Base-by-base conservation (phyloP, 1,140 invertebrate species). In the Drosophila punjabiensis region DNA sequence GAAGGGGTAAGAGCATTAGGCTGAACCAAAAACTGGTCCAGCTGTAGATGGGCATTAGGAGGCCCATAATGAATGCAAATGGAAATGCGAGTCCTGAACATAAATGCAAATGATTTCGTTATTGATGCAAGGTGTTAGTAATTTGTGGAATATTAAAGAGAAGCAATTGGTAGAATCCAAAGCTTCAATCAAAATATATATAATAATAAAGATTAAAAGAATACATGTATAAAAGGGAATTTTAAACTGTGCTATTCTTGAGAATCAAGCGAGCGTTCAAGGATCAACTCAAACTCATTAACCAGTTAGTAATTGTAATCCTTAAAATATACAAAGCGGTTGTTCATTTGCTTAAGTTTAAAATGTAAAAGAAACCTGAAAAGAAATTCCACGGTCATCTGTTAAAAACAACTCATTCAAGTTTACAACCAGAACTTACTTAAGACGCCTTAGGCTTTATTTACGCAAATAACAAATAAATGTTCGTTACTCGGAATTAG, bases 381-480 rank as follows among this genome's bases (percentile, higher is more conserved):
- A 28, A 9, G 7, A 39, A 32, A 37, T 30, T 20, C 39, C 20
- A 32, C 18, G 24, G 24, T 24, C 1, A 20, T 14, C 1, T 14
- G 2, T 20, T 8, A 9, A 45, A 35, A 52, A 43, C 30, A 30
- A 28, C 45, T 4, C 2, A 30, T 20, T 47, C 8, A 11, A 41
- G 43, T 48, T 55, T 11, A 55, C 45, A 69, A 30, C 14, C 78
- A 45, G 18, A 53, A 20, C 14, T 82, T 82, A 67, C 58, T 79
- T 63, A 80, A 71, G 68, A 71, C 66, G 84, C 85, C 85, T 88
- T 45, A 60, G 84, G 84, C 85, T 89, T 89, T 88, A 84, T 88
- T 88, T 79, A 87, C 68, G 56, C 65, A 84, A 75, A 71, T 88
- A 59, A 62, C 73, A 68, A 58, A 63, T 81, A 69, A 69, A 48